A percentile compares a stretch with the other conserved stretches of the same genome.
Evolutionary conservation across 2,797 vertebrate genomes (phyloP).

Genomic region (Tiaroga cobitis): DNA sequence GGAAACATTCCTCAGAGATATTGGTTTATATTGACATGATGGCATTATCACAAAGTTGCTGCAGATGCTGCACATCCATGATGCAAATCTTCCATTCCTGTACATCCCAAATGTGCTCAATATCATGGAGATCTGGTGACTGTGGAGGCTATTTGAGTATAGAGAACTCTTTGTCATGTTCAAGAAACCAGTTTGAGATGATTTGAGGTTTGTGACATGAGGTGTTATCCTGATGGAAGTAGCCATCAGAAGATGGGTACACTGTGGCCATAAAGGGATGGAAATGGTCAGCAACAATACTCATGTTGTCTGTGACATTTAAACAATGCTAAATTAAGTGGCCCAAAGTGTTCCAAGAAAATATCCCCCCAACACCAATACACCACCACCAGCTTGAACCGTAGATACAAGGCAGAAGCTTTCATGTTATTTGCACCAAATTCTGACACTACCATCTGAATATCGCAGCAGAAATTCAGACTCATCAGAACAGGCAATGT

Average conservation of each 20-base stretch:
- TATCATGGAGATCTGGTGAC: not conserved
- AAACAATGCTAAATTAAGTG: not conserved
- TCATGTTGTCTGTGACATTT: no score
- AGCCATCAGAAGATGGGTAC: conserved; percentile 53
- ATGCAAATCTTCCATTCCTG: not conserved
- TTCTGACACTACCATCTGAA: not conserved
- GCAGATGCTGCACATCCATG: not conserved
- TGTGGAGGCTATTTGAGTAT: not conserved
- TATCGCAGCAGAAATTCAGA: not conserved
- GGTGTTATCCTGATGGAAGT: conserved; percentile 49
- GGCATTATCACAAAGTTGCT: no score
- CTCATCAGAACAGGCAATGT: not conserved
- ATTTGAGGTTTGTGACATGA: conserved; percentile 39
- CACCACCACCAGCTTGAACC: not conserved
- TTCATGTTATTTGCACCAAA: not conserved
- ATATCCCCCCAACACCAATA: not conserved
- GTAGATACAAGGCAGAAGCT: not conserved
- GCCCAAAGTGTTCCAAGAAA: not conserved
- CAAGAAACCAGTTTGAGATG: not conserved
- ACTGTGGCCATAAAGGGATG: conserved; percentile 45
- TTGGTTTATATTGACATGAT: not conserved
- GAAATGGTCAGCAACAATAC: not conserved
- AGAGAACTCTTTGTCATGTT: not conserved
- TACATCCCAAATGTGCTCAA: not conserved
- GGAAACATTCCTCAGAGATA: not conserved